These are phyloP conservation scores for Ptychoptera albimana DNA, from an alignment of 2,888 invertebrate genomes.

Conservation along the genomic window DNA sequence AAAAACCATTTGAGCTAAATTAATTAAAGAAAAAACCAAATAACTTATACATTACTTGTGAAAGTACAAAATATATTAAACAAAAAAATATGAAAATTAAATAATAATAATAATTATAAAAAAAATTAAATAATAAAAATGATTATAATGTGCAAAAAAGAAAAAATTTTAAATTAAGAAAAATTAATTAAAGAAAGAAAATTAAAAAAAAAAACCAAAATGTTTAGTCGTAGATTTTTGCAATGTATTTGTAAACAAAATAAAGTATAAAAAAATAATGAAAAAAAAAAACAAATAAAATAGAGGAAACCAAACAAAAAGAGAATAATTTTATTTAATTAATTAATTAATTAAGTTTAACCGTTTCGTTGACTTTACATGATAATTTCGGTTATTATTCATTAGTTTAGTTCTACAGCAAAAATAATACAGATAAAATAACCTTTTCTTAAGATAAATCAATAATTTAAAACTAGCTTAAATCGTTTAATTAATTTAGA, in stretches of 20 bases:
- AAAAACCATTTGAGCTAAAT: too few species aligned
- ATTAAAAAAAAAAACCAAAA: conserved; percentile 1
- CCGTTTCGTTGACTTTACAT: conserved; percentile 4
- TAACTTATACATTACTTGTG: too few species aligned
- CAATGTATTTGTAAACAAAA: too few species aligned
- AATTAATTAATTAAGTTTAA: conserved; percentile 19
- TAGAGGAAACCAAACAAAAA: conserved; percentile 4
- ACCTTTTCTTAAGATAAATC: too few species aligned
- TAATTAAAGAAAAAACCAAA: too few species aligned
- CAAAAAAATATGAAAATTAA: too few species aligned
- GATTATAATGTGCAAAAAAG: background rate
- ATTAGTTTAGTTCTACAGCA: too few species aligned
- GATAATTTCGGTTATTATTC: too few species aligned
- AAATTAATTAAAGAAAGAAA: background rate
- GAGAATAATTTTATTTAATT: background rate
- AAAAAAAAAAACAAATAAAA: conserved; percentile 5
- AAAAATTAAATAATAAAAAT: background rate
- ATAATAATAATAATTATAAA: conserved; percentile 1
- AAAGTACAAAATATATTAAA: background rate
- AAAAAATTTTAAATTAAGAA: background rate
- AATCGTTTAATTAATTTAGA: too few species aligned
- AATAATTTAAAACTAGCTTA: too few species aligned
- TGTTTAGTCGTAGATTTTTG: background rate
- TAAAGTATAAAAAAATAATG: conserved; percentile 5
- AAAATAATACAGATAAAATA: too few species aligned